phyloP scores from a whole-genome alignment of 2,797 vertebrate genomes.

The Pangasius macronema region DNA sequence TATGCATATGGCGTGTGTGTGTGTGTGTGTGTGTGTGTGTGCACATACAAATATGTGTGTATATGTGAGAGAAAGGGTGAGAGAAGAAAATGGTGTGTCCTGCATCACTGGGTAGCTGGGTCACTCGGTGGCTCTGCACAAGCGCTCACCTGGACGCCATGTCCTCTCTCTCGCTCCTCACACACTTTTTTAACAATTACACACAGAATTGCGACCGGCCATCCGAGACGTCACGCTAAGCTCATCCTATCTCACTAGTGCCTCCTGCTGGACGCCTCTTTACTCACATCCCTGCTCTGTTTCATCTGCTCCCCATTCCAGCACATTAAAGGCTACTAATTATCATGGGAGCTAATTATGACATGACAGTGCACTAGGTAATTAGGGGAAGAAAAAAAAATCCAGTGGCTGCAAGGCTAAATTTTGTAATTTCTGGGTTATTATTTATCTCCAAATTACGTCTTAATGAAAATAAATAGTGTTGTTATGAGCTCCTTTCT shows the following conservation, averaged over 20 bases:
- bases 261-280: slow-evolving; percentile 28
- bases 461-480: background rate
- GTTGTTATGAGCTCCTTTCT: no score
- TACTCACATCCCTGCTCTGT: background rate
- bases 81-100: slow-evolving; percentile 34
- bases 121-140: slow-evolving; percentile 2
- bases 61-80: slow-evolving; percentile 31
- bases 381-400: background rate
- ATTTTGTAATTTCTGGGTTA: background rate
- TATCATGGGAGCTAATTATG: background rate
- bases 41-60: background rate
- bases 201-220: background rate
- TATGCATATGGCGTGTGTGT: slow-evolving; percentile 19
- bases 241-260: background rate
- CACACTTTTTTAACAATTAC: slow-evolving; percentile 23
- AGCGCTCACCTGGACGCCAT: slow-evolving; percentile 34
- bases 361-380: background rate
- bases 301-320: slow-evolving; percentile 10
- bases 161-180: slow-evolving; percentile 3
- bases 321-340: slow-evolving; percentile 6
- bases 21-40: slow-evolving; percentile 25
- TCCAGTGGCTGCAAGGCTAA: background rate
- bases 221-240: background rate
- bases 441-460: background rate
- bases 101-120: slow-evolving; percentile 19